Evolutionary conservation across 2,797 vertebrate species (phyloP).

Genomic region (Pseudocheirus occidentalis): DNA sequence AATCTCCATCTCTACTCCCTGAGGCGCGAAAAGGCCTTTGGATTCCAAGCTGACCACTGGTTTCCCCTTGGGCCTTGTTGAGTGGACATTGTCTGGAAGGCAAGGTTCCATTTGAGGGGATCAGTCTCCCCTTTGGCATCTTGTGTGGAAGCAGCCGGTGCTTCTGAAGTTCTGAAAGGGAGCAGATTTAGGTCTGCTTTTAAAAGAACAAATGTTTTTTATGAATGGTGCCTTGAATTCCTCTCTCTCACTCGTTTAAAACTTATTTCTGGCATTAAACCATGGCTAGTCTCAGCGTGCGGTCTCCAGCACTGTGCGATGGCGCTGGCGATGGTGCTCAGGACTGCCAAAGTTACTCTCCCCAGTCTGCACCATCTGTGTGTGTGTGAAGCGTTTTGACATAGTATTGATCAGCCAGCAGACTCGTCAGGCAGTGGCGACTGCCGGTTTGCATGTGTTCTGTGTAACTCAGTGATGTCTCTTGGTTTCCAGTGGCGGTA

Average conservation of each 20-base stretch:
- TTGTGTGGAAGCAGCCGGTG: constrained; percentile 23
- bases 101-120: not conserved
- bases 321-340: not conserved
- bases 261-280: constrained; percentile 1
- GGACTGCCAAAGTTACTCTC: constrained; percentile 36
- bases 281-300: constrained; percentile 47
- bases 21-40: too few species aligned
- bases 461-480: constrained; percentile 78
- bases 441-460: constrained; percentile 60
- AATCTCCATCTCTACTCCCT: too few species aligned
- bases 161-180: constrained; percentile 28
- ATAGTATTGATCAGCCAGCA: constrained; percentile 63
- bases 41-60: not conserved
- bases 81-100: not conserved
- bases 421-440: constrained; percentile 59
- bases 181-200: constrained; percentile 49
- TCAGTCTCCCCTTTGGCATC: not conserved
- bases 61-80: not conserved
- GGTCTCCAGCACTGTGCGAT: constrained; percentile 52
- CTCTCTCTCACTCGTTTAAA: constrained; percentile 38
- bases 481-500: constrained; percentile 89
- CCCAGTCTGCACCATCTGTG: constrained; percentile 65
- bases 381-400: constrained; percentile 72
- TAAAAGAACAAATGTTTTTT: constrained; percentile 43
- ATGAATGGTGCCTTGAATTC: constrained; percentile 51